phyloP scores from a whole-genome alignment of 2,888 invertebrate species.

The Cenopis cana region DNA sequence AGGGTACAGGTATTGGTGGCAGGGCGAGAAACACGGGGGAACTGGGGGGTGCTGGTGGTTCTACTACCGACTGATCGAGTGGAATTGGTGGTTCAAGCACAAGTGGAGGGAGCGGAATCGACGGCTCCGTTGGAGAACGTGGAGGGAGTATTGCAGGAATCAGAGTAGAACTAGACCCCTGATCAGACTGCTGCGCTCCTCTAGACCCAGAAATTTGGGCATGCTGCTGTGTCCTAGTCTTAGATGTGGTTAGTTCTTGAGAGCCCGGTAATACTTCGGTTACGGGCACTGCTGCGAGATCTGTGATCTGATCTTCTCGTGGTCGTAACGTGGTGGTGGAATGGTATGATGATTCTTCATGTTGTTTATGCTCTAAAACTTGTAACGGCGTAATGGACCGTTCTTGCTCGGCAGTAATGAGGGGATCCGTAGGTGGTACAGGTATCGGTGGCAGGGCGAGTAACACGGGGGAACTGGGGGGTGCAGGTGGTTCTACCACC shows the following conservation, averaged over 20 bases:
- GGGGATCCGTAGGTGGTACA: background rate
- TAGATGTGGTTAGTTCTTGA: background rate
- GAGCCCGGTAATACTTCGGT: background rate
- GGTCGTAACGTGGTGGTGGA: background rate
- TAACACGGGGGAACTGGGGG: background rate
- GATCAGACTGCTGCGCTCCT: background rate
- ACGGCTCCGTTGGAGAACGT: background rate
- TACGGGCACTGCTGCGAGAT: background rate
- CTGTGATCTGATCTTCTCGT: conserved; percentile 5
- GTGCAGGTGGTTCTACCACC: background rate
- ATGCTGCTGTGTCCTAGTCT: background rate
- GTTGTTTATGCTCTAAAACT: background rate
- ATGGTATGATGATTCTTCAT: background rate
- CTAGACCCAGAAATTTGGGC: background rate
- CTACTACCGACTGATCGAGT: background rate
- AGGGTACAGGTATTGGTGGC: background rate
- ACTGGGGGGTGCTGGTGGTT: background rate
- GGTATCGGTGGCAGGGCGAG: background rate
- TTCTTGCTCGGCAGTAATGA: background rate
- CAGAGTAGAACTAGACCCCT: background rate
- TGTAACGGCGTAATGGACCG: too few relatives aligned
- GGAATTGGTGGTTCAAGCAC: background rate
- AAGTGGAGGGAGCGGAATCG: background rate
- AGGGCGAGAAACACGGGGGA: background rate
- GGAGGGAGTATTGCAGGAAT: background rate